Evolutionary conservation across 2,888 invertebrate species (phyloP).

Genomic region (Apamea sordens): DNA sequence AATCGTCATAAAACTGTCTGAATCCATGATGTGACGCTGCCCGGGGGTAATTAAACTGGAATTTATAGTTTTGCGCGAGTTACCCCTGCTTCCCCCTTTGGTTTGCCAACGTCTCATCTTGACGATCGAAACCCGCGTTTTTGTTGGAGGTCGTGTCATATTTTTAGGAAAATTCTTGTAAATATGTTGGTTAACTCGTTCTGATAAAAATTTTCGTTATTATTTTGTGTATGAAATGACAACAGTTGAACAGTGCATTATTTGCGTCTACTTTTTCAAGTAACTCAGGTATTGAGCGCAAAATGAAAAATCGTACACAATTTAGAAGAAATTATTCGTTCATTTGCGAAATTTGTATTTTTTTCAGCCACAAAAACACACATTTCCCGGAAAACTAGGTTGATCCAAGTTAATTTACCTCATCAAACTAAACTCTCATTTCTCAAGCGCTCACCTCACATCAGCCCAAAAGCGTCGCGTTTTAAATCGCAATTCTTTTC

Average conservation of each 20-base stretch:
- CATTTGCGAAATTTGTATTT: too few relatives aligned
- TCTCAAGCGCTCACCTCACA: conserved; percentile 44
- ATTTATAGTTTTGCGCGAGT: conserved; percentile 87
- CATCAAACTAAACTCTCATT: conserved; percentile 28
- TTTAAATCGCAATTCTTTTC: conserved; percentile 74
- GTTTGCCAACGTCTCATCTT: conserved; percentile 75
- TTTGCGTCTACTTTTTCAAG: too few relatives aligned
- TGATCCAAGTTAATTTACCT: conserved; percentile 16
- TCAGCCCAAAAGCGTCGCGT: conserved; percentile 48
- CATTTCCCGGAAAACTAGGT: neutral
- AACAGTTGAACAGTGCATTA: neutral
- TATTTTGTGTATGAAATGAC: neutral
- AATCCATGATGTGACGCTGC: conserved; percentile 93
- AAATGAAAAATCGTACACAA: neutral
- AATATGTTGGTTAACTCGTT: conserved; percentile 18
- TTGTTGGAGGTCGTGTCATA: conserved; percentile 72
- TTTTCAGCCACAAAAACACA: too few relatives aligned
- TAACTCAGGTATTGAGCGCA: accelerated
- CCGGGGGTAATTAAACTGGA: conserved; percentile 91
- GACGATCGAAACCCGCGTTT: conserved; percentile 76
- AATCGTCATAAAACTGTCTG: conserved; percentile 93
- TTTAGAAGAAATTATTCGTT: neutral
- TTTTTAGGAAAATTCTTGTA: conserved; percentile 56
- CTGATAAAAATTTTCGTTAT: neutral
- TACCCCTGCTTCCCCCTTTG: conserved; percentile 77